Conservation (phyloP, 2,113 vertebrate species). For the Rhombomys opimus region DNA sequence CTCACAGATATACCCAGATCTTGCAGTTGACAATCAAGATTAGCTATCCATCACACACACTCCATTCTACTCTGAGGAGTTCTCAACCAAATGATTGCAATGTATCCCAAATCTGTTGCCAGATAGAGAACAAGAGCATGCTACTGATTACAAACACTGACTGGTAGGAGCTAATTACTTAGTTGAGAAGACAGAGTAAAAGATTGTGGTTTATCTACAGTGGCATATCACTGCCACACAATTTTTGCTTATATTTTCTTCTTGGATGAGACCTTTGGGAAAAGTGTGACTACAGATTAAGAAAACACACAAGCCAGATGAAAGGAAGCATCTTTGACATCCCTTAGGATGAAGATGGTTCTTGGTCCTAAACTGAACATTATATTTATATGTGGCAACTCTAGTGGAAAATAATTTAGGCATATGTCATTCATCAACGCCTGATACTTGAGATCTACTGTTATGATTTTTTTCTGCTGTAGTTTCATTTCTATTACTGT, state of each 20-base stretch:
- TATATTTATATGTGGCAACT: neutral
- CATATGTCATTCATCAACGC: neutral
- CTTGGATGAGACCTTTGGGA: neutral
- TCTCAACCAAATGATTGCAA: neutral
- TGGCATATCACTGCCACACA: neutral
- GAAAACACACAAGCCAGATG: neutral
- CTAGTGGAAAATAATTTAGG: neutral
- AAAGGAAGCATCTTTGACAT: neutral
- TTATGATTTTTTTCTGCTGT: neutral
- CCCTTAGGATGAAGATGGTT: neutral
- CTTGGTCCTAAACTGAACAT: neutral
- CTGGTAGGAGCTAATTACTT: conserved; percentile 13
- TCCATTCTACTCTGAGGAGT: neutral
- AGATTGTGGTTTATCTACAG: neutral
- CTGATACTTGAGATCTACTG: neutral
- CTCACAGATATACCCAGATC: no score
- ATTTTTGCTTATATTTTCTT: neutral
- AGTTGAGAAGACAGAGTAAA: neutral
- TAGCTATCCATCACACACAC: neutral
- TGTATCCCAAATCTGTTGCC: neutral
- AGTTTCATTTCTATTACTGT: neutral
- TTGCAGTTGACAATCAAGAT: neutral
- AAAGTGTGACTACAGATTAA: neutral
- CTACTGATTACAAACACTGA: neutral
- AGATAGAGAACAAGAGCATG: conserved; percentile 10